These are phyloP conservation scores for Ischnus inquisitorius DNA, from an alignment of 2,888 invertebrate genomes.

Conservation along the genomic window DNA sequence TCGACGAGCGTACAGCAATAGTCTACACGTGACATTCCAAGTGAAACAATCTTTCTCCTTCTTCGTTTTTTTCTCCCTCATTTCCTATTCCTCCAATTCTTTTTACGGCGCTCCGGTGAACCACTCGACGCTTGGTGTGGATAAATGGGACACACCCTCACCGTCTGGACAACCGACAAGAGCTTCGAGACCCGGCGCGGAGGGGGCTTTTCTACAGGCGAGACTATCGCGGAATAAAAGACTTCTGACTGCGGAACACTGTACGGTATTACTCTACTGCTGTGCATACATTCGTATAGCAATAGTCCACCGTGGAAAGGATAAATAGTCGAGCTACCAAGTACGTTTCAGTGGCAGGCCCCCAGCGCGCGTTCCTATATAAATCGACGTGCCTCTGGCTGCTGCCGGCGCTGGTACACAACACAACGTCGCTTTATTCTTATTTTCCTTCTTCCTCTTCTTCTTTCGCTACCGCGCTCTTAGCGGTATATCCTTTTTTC, in stretches of 20 bases:
- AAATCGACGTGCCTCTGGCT: conserved; percentile 49
- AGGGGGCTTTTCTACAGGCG: conserved; percentile 56
- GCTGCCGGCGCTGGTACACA: conserved; percentile 38
- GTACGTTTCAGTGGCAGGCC: conserved; percentile 72
- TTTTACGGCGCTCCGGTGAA: conserved; percentile 58
- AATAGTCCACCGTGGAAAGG: conserved; percentile 42
- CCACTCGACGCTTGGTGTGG: conserved; percentile 64
- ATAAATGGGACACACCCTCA: conserved; percentile 71
- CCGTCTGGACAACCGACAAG: conserved; percentile 67
- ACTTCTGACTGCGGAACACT: conserved; percentile 50
- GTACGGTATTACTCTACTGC: conserved; percentile 17
- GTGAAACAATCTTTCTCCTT: conserved; percentile 47
- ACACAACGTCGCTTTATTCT: conserved; percentile 38
- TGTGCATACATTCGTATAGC: conserved; percentile 36
- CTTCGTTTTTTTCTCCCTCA: conserved; percentile 51
- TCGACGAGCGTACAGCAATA: not conserved
- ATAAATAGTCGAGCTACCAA: conserved; percentile 67
- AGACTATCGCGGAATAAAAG: conserved; percentile 60
- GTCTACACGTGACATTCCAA: conserved; percentile 44
- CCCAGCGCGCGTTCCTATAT: conserved; percentile 43
- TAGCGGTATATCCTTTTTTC: conserved; percentile 10
- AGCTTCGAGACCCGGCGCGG: conserved; percentile 53
- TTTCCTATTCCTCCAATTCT: conserved; percentile 58
- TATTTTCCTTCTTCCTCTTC: conserved; percentile 52
- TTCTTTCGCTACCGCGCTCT: conserved; percentile 51